Evolutionary conservation across 2,113 vertebrate species (phyloP), one percentile per base, ranked within the genome.

Genomic region (Chaetodon trifascialis): DNA sequence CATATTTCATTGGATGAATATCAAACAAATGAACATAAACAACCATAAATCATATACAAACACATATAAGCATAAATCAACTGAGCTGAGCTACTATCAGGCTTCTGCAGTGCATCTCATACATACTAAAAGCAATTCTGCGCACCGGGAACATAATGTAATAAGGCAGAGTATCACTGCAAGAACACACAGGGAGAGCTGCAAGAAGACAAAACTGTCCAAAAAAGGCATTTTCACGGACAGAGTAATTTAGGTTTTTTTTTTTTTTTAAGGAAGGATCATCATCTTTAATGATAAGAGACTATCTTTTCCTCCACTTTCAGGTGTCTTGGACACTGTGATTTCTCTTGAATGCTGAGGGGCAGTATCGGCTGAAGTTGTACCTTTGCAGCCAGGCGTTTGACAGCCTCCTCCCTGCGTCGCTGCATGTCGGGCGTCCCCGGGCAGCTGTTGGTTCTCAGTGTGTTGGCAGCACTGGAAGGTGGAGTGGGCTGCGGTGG

Each of bases 351-450:
- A 49, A 54, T 51, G 46, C 51, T 34, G 30, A 54, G 7, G 11
- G 12, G 42, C 34, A 12, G 6, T 19, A 8, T 2, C 21, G 40
- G 23, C 7, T 47, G 0, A 42, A 44, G 68, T 66, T 21, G 6
- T 94, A 99, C 98, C 97, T 97, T 98, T 4, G 97, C 94, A 23
- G 98, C 97, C 3, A 99, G 96, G 21, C 92, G 94, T 85, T 95
- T 97, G 80, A 97, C 96, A 0, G 97, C 94, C 77, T 97, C 97
- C 44, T 96, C 96, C 56, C 91, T 78, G 0, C 89, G 91, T 12
- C 88, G 95, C 73, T 94, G 97, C 87, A 91, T 85, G 73, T 98
- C 97, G 0, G 97, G 91, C 83, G 93, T 74, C 42, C 92, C 93
- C 10, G 95, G 88, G 76, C 93, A 95, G 58, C 89, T 82, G 80